Percentiles rank a stretch among this genome's conserved stretches.
Evolutionary conservation across 2,113 vertebrate genomes (phyloP).

Genomic region (Pungitius pungitius): DNA sequence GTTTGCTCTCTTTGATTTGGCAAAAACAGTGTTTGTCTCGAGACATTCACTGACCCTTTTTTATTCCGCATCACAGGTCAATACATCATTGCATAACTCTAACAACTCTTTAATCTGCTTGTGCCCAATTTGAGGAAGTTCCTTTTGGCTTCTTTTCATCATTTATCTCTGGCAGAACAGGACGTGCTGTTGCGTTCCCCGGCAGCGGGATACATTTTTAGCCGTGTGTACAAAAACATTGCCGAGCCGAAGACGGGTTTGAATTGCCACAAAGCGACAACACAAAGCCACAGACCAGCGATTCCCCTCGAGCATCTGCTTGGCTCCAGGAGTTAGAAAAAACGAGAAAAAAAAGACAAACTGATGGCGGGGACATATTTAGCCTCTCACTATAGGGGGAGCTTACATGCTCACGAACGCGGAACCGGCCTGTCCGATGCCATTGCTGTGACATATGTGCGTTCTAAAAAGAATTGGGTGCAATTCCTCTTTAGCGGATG

Average conservation of each 20-base stretch:
- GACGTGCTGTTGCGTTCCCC: slow-evolving; percentile 46
- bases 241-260: slow-evolving; percentile 44
- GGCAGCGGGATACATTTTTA: slow-evolving; percentile 50
- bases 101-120: slow-evolving; percentile 20
- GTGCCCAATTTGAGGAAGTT: slow-evolving; percentile 14
- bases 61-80: slow-evolving; percentile 32
- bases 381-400: slow-evolving; percentile 17
- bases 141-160: slow-evolving; percentile 38
- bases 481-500: slow-evolving; percentile 48
- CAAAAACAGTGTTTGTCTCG: slow-evolving; percentile 2
- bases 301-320: slow-evolving; percentile 50
- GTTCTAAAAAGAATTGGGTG: slow-evolving; percentile 40
- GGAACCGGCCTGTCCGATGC: slow-evolving; percentile 15
- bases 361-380: slow-evolving; percentile 15
- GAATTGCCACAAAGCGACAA: slow-evolving; percentile 38
- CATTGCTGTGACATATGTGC: slow-evolving; percentile 28
- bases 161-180: slow-evolving; percentile 50
- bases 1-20: slow-evolving; percentile 20
- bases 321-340: slow-evolving; percentile 8
- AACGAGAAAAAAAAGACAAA: slow-evolving; percentile 17
- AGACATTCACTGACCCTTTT: slow-evolving; percentile 4
- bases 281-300: slow-evolving; percentile 35
- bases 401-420: background rate
- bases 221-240: slow-evolving; percentile 46
- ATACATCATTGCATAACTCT: slow-evolving; percentile 14